Base-by-base conservation (phyloP, 2,888 invertebrate genomes). In the Noctua comes region DNA sequence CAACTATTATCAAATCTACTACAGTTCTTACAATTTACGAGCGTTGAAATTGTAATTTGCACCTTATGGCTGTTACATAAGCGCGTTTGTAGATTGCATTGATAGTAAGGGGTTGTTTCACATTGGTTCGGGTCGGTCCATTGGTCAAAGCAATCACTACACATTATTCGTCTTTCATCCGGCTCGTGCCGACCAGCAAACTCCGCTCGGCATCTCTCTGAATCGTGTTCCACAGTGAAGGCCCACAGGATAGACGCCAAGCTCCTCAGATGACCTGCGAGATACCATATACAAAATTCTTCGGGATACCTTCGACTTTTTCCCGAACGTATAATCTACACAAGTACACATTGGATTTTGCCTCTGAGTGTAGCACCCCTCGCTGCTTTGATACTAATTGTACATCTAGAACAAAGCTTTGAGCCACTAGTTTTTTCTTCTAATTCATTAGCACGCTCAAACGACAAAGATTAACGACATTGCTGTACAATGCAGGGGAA, bases 391-490 rank as follows among this genome's bases (percentile, higher is more conserved):
- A 43, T 75, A 51, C 65, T 72, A 77, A 85, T 76, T 75, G 83
- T 71, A 75, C 69, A 73, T 54, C 68, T 43, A 21, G 46, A 72
- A 66, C 64, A 77, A 73, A 86, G 70, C 79, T 83, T 85, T 71
- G 73, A 65, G 66, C 43, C 43, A 27, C 59, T n/a, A 73, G 11
- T 74, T 81, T 88, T 85, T 82, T 79, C 85, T 83, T 84, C 51
- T 78, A 84, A 84, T 88, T 86, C 89, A 86, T 87, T 90, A 88
- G 80, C 85, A 80, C 79, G 77, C 86, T 86, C 84, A 84, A 89
- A 87, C 85, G 91, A 90, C 89, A 89, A 86, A 88, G 91, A 92
- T 92, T 91, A 92, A 92, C 91, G 91, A 91, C 86, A 79, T 70
- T 78, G 69, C 79, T 80, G 86, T 85, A 89, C 89, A 89, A 88